Conservation (phyloP, 2,797 vertebrate genomes). For the Melanotaenia maccullochi region DNA sequence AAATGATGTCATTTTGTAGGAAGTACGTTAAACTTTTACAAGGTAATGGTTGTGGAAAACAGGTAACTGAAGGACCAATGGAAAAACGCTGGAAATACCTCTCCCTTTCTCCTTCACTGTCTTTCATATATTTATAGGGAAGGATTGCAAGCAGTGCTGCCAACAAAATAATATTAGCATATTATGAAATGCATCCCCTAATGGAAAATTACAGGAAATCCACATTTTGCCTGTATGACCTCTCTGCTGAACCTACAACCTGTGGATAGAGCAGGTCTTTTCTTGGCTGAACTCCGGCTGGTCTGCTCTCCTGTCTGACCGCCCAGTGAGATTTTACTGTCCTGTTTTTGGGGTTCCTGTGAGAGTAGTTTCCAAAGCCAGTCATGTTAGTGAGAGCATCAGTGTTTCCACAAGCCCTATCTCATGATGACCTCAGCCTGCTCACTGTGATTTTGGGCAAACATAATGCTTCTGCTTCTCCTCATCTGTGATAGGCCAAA, state of each 20-base stretch:
- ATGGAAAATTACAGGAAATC: slow-evolving; percentile 35
- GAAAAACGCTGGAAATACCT: slow-evolving; percentile 33
- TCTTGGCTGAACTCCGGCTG: slow-evolving; percentile 48
- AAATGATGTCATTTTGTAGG: slow-evolving; percentile 74
- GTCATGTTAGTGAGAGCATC: slow-evolving; percentile 77
- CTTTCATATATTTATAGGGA: slow-evolving; percentile 44
- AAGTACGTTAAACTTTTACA: slow-evolving; percentile 69
- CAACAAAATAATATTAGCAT: slow-evolving; percentile 24
- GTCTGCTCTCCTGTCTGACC: slow-evolving; percentile 57
- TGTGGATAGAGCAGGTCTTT: slow-evolving; percentile 41
- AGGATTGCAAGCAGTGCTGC: slow-evolving; percentile 28
- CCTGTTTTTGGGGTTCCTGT: slow-evolving; percentile 71
- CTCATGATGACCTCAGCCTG: slow-evolving; percentile 82
- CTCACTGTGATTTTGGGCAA: slow-evolving; percentile 60
- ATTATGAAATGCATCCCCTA: slow-evolving; percentile 39
- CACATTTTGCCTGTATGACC: slow-evolving; percentile 48
- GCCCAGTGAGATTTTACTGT: slow-evolving; percentile 74
- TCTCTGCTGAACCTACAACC: slow-evolving; percentile 34
- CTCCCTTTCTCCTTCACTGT: slow-evolving; percentile 36
- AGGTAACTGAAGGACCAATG: slow-evolving; percentile 47
- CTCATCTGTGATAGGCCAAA: slow-evolving; percentile 61
- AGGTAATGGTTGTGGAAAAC: slow-evolving; percentile 53
- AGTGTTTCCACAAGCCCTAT: slow-evolving; percentile 83
- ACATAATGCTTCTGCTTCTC: slow-evolving; percentile 76
- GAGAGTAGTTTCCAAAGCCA: slow-evolving; percentile 69